Base-by-base conservation (phyloP, 2,888 invertebrate genomes). In the Parthenolecanium corni region DNA sequence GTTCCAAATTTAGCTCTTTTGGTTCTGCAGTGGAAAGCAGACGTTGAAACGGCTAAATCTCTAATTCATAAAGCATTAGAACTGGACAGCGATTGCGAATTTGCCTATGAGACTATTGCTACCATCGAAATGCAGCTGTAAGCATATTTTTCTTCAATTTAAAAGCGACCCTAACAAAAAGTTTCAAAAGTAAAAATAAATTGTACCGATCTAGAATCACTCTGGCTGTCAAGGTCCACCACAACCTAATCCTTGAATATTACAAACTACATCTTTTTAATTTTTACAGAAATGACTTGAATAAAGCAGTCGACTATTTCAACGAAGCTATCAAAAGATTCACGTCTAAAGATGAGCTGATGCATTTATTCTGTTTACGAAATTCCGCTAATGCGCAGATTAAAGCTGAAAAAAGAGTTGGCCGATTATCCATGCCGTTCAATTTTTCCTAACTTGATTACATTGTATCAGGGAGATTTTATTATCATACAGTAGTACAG, bases 21-120 rank as follows among this genome's bases (percentile, higher is more conserved):
- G 20, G n/a, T 46, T 46, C 76, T 95, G 62, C 91, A 92, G 71
- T 90, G 89, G 83, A 85, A 82, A 68, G 86, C 86, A 64, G 86
- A 92, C 71, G 80, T 89, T 66, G 83, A 87, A 14, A 83, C 82
- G 71, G 88, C 91, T 21, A 79, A 89, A 0, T 78, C 82, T 67
- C 76, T 87, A 65, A 86, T 95, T 70, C 82, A 83, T 66, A 81
- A 85, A 73, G 91, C 91, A 1, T 82, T 95, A 67, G 82, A 85
- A 72, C 79, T 91, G 69, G 96, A 96, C 76, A 84, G 86, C 56
- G 89, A 88, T 74, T 95, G 93, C 77, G 89, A 91, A 75, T 86
- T 93, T 77, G 95, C 91, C 12, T 94, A 89, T 74, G 95, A 96
- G 77, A 93, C 94, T 47, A 78, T 95, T 66, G 95, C 91, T 68